Conservation (phyloP, 2,797 vertebrate genomes). For the Eremophila alpestris region DNA sequence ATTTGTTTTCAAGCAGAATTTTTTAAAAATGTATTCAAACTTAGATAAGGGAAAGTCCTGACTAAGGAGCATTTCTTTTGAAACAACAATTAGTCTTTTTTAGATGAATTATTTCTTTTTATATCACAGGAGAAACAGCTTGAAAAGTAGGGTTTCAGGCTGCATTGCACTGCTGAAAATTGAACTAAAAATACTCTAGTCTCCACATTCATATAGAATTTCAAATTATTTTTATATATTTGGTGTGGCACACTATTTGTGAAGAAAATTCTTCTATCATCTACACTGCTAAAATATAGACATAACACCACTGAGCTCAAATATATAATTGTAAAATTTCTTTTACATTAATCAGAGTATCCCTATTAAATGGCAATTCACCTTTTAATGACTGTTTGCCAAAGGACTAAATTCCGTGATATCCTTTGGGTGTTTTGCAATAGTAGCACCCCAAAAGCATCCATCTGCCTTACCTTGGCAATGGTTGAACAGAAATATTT, state of each 20-base stretch:
- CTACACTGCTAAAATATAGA: neutral
- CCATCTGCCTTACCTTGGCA: neutral
- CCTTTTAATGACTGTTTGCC: neutral
- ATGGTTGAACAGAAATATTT: neutral
- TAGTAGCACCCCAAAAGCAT: neutral
- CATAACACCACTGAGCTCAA: neutral
- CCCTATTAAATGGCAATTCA: neutral
- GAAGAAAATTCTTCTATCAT: neutral
- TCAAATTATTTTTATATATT: neutral
- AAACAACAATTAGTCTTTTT: neutral
- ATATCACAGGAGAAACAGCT: neutral
- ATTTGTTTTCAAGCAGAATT: neutral
- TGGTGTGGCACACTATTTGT: neutral
- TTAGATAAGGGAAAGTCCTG: neutral
- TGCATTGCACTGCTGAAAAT: neutral
- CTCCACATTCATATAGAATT: neutral
- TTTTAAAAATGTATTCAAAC: neutral
- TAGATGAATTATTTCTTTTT: neutral
- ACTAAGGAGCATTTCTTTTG: neutral
- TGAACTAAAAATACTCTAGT: neutral
- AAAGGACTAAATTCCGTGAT: neutral
- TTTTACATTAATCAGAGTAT: neutral
- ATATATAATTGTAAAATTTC: neutral
- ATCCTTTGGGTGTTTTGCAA: neutral
- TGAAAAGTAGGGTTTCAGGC: neutral